These are phyloP conservation scores for Frankliniella intonsa DNA, from an alignment of 2,888 invertebrate species.

Conservation along the genomic window DNA sequence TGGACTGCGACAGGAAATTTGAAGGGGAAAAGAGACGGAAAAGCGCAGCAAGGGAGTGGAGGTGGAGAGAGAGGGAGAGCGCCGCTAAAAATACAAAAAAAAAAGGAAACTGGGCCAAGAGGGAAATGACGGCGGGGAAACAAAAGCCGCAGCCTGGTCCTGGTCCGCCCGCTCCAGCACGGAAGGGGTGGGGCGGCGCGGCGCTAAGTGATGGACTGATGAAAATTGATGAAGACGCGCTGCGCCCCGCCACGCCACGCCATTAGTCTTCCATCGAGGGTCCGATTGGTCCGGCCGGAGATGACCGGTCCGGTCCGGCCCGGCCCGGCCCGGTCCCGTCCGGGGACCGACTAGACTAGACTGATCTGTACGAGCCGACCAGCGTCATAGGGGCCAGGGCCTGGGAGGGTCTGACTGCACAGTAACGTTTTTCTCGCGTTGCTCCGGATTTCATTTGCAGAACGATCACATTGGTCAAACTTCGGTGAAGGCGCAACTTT, in stretches of 20 bases:
- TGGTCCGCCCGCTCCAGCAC: too few relatives aligned
- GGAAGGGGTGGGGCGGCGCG: background rate
- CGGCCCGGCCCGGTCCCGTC: background rate
- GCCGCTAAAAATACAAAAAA: background rate
- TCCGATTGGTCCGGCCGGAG: background rate
- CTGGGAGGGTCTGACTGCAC: too few relatives aligned
- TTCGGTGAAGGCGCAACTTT: too few relatives aligned
- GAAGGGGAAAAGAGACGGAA: background rate
- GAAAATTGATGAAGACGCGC: constrained; percentile 18
- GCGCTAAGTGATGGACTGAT: constrained; percentile 15
- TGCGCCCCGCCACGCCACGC: background rate
- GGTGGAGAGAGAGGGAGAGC: background rate
- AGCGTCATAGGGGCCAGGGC: too few relatives aligned
- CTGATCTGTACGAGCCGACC: background rate
- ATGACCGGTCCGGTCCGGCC: background rate
- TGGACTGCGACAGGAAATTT: constrained; percentile 1
- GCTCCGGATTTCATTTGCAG: too few relatives aligned
- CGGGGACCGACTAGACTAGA: background rate
- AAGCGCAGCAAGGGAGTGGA: background rate
- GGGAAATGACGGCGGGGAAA: constrained; percentile 16
- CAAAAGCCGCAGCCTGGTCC: constrained; percentile 1
- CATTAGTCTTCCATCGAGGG: background rate
- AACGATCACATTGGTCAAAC: too few relatives aligned
- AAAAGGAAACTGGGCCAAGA: background rate
- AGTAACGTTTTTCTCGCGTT: too few relatives aligned